Percentiles rank a stretch among this genome's conserved stretches.
These are phyloP conservation scores for Polyommatus icarus DNA, from an alignment of 2,888 invertebrate genomes.

Conservation along the genomic window DNA sequence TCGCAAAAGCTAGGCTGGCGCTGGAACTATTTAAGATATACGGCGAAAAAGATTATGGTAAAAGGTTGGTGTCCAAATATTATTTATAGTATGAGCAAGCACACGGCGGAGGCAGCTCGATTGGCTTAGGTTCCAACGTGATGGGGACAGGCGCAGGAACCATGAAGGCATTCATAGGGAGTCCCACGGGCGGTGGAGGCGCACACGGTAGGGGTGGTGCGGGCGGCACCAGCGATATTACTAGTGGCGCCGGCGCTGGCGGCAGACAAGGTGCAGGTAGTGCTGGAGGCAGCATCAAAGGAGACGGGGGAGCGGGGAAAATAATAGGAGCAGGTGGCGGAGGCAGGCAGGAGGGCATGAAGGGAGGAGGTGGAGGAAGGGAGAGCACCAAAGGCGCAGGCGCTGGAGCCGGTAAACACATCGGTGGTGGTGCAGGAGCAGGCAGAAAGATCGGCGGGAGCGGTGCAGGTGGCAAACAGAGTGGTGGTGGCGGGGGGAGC, in stretches of 20 bases:
- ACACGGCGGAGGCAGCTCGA: slow-evolving; percentile 47
- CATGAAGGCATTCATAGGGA: slow-evolving; percentile 68
- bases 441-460: slow-evolving; percentile 36
- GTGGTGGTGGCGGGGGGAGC: slow-evolving; percentile 41
- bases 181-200: slow-evolving; percentile 50
- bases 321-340: slow-evolving; percentile 41
- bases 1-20: background rate
- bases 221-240: slow-evolving; percentile 57
- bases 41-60: background rate
- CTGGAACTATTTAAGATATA: too few relatives aligned
- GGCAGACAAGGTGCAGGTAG: slow-evolving; percentile 26
- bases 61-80: background rate
- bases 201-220: slow-evolving; percentile 50
- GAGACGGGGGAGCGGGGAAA: slow-evolving; percentile 45
- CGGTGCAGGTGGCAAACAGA: slow-evolving; percentile 39
- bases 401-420: slow-evolving; percentile 36
- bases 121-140: slow-evolving; percentile 63
- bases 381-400: slow-evolving; percentile 41
- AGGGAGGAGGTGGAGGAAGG: slow-evolving; percentile 41
- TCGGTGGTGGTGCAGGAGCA: slow-evolving; percentile 38
- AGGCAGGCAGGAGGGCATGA: slow-evolving; percentile 38
- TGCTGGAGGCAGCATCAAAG: slow-evolving; percentile 39
- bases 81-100: slow-evolving; percentile 44
- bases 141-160: slow-evolving; percentile 64
- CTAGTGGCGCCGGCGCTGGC: slow-evolving; percentile 49